Conservation (phyloP, 1,140 invertebrate genomes). For the Solenopsis invicta region DNA sequence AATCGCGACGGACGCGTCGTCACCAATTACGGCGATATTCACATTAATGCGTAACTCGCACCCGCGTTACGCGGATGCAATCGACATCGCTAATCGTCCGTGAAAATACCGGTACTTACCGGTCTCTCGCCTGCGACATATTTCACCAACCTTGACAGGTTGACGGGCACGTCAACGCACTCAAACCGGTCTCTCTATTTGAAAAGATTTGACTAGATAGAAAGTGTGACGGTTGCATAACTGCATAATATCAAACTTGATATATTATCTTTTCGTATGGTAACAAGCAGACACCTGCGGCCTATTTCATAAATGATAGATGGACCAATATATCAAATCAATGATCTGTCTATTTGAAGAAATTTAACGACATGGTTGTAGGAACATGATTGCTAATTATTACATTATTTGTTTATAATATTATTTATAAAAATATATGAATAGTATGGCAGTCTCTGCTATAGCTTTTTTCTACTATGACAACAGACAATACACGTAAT, state of each 20-base stretch:
- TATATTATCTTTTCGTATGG: slow-evolving; percentile 34
- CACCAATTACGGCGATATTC: slow-evolving; percentile 46
- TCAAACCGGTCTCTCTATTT: slow-evolving; percentile 27
- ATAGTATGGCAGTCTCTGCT: background rate
- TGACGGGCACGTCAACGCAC: slow-evolving; percentile 16
- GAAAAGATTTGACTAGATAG: slow-evolving; percentile 31
- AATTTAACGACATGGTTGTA: slow-evolving; percentile 14
- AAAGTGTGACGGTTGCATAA: slow-evolving; percentile 27
- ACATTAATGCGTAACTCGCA: slow-evolving; percentile 41
- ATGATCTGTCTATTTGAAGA: slow-evolving; percentile 19
- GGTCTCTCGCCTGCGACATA: slow-evolving; percentile 41
- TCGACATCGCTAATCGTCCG: slow-evolving; percentile 72
- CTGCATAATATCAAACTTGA: slow-evolving; percentile 30
- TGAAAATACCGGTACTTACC: slow-evolving; percentile 72
- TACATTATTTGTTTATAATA: background rate
- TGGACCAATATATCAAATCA: slow-evolving; percentile 29
- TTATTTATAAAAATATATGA: background rate
- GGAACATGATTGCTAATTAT: background rate
- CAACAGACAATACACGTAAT: background rate
- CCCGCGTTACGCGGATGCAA: slow-evolving; percentile 46
- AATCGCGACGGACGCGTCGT: slow-evolving; percentile 46
- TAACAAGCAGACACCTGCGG: slow-evolving; percentile 29
- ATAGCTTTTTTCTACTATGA: background rate
- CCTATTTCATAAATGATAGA: slow-evolving; percentile 25
- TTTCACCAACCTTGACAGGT: slow-evolving; percentile 48